These are phyloP conservation scores for Pheosia tremula DNA, from an alignment of 2,888 invertebrate genomes.

Conservation along the genomic window DNA sequence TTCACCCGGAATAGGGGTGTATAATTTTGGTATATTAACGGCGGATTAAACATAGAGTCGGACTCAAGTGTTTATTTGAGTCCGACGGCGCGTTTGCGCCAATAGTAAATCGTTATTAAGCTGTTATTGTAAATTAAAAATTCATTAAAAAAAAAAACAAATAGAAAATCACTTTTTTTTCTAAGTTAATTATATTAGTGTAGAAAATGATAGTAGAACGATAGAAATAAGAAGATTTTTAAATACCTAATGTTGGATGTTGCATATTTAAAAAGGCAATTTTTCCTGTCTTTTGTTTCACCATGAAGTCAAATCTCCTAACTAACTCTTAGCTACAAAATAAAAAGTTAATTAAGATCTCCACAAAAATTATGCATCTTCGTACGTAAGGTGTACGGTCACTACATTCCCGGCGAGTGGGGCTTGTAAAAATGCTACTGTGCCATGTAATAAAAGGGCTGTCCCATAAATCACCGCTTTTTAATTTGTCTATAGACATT, in stretches of 20 bases:
- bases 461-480: conserved; percentile 63
- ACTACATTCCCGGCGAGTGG: conserved; percentile 6
- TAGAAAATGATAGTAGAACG: not conserved
- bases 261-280: too few species aligned
- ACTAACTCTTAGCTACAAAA: not conserved
- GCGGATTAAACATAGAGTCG: conserved; percentile 66
- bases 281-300: too few species aligned
- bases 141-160: too few species aligned
- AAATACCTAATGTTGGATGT: not conserved
- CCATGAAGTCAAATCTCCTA: not conserved
- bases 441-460: conserved; percentile 15
- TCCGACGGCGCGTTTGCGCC: conserved; percentile 58
- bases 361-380: not conserved
- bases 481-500: conserved; percentile 69
- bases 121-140: conserved; percentile 63
- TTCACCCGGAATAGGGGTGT: conserved; percentile 43
- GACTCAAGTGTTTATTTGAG: too few species aligned
- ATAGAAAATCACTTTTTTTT: too few species aligned
- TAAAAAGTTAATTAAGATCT: not conserved
- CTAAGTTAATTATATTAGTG: not conserved
- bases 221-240: too few species aligned
- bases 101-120: conserved; percentile 49
- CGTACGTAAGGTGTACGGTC: conserved; percentile 1
- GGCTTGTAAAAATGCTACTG: conserved; percentile 38
- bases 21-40: conserved; percentile 66